These are phyloP conservation scores for Brachystomella parvula DNA, from an alignment of 1,140 invertebrate genomes.

Conservation along the genomic window DNA sequence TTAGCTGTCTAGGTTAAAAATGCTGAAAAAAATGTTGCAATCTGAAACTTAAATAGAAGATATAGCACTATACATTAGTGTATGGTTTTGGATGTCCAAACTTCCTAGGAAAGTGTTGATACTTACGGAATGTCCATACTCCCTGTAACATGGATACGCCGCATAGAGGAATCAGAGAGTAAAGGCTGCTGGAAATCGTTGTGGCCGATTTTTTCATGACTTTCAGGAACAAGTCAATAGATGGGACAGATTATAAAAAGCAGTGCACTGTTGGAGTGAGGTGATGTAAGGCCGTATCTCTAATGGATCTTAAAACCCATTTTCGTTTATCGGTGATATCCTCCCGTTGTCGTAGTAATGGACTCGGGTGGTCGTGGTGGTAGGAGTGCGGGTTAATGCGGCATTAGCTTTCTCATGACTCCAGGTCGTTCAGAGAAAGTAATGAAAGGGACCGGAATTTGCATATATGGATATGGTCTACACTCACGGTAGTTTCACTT, in stretches of 20 bases:
- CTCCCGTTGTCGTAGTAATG: not conserved
- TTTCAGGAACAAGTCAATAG: not conserved
- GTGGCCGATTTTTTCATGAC: not conserved
- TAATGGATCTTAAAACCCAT: constrained; percentile 4
- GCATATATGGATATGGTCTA: constrained; percentile 6
- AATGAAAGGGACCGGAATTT: constrained; percentile 4
- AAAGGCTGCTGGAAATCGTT: not conserved
- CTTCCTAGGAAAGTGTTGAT: too few relatives aligned
- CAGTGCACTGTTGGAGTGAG: not conserved
- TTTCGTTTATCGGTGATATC: not conserved
- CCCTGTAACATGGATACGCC: too few relatives aligned
- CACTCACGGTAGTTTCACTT: constrained; percentile 8
- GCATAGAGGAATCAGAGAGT: too few relatives aligned
- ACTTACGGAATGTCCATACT: too few relatives aligned
- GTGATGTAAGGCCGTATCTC: not conserved
- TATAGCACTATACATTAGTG: too few relatives aligned
- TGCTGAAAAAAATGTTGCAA: too few relatives aligned
- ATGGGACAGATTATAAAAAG: not conserved
- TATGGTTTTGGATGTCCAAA: too few relatives aligned
- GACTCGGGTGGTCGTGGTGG: not conserved
- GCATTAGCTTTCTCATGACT: constrained; percentile 6
- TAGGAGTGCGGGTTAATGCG: not conserved
- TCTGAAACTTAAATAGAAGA: too few relatives aligned
- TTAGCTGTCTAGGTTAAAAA: too few relatives aligned
- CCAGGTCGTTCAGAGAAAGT: not conserved